Base-by-base conservation (phyloP, 2,888 invertebrate genomes). In the Augiades crinisus region DNA sequence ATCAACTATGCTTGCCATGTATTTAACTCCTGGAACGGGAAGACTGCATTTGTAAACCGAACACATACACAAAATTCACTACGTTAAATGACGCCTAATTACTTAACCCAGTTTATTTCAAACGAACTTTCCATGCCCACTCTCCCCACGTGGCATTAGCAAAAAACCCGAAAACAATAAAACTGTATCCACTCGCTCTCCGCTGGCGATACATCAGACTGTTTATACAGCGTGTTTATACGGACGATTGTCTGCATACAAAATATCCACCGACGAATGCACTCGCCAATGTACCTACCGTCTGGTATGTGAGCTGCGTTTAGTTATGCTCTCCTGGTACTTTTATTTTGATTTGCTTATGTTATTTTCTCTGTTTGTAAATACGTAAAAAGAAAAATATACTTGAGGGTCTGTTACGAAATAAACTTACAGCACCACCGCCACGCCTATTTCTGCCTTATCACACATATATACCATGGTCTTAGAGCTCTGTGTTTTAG, bases 171-270 rank as follows among this genome's bases (percentile, higher is more conserved):
- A 22, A 24, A 41, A 16, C 16, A 27, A 41, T 41, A 41, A 41
- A 22, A 41, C 22, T 27, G 24, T 8, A 24, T 41, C 10, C 2
- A 17, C 10, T 10, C 17, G 27, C 43, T 17, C 10, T 12, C 30
- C 16, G 16, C 14, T 10, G 14, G 30, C 16, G 31, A 31, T 43
- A 31, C 43, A 31, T 31, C 19, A 43, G 19, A 12, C 8, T 43
- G 43, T 43, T 31, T 41, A 5, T 30, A 17, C 41, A 30, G 5
- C 10, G 41, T 27, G 46, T 46, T 46, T 47, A 47, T 38, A 37
- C 13, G 37, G 24, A 19, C 47, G 34, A 30, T 47, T 47, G 47
- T 47, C 47, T 38, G 45, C 45, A 34, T 34, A 34, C 34, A 34
- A 34, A 45, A 34, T 34, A 44, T 33, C 6, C 13, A 19, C 37